Conservation (phyloP, 2,113 vertebrate genomes). For the Penelope pileata region DNA sequence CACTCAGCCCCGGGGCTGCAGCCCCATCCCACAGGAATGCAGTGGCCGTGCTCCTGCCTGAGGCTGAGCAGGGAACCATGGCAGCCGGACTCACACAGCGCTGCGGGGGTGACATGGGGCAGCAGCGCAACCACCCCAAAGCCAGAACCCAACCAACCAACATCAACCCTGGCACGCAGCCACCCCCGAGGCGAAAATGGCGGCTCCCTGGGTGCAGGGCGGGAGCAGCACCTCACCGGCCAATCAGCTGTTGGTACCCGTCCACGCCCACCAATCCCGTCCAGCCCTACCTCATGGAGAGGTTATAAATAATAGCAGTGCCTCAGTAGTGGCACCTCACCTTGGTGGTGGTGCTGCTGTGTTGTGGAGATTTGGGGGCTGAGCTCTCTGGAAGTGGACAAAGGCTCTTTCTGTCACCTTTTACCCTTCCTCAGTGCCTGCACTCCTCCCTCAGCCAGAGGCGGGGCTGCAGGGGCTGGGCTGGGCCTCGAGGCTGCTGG, state of each 20-base stretch:
- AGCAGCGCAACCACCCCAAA: accelerated
- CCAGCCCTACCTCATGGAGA: accelerated
- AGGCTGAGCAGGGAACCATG: accelerated
- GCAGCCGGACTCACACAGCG: accelerated
- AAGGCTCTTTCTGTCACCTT: background rate
- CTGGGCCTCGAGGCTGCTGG: accelerated
- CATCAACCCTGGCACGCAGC: accelerated
- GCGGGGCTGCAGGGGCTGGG: background rate
- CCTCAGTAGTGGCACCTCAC: no score
- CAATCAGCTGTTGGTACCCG: background rate
- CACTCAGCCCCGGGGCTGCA: no score
- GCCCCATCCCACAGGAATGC: background rate
- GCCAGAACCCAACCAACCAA: accelerated
- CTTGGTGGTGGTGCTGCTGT: no score
- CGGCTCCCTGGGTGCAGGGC: accelerated
- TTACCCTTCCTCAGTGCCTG: background rate
- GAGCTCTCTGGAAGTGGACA: accelerated
- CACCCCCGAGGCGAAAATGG: background rate
- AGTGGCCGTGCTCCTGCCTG: accelerated
- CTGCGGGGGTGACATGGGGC: accelerated
- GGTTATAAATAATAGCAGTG: background rate
- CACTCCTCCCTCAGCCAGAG: accelerated
- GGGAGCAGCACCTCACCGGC: background rate
- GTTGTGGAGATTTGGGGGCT: accelerated
- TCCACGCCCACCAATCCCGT: background rate